phyloP scores from a whole-genome alignment of 2,888 invertebrate species.

The Caenorhabditis macrosperma region DNA sequence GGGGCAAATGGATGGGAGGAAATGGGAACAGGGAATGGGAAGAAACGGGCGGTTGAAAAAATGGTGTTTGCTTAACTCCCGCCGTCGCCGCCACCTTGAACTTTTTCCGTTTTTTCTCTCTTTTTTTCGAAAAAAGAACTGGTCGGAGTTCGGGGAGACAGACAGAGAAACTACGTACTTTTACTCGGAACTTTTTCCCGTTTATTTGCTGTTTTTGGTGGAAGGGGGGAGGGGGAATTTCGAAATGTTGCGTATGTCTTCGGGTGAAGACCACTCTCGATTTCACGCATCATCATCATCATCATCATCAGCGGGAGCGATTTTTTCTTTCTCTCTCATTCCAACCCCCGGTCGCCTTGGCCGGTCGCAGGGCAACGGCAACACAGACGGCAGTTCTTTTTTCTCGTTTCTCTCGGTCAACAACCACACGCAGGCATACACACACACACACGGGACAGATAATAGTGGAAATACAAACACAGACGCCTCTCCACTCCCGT shows the following conservation, averaged over 20 bases:
- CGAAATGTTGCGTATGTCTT: slow-evolving; percentile 56
- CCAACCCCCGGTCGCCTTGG: background rate
- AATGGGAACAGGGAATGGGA: background rate
- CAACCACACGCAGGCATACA: slow-evolving; percentile 38
- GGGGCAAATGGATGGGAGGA: background rate
- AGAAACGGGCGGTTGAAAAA: background rate
- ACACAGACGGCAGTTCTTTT: slow-evolving; percentile 32
- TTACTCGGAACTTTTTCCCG: too few relatives aligned
- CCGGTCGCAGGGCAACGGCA: slow-evolving; percentile 29
- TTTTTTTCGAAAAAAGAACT: background rate
- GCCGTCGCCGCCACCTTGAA: background rate
- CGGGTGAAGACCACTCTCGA: background rate
- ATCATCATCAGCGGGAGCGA: background rate
- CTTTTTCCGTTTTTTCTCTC: too few relatives aligned
- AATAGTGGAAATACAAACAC: slow-evolving; percentile 49
- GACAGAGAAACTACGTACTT: too few relatives aligned
- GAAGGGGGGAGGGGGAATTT: slow-evolving; percentile 3
- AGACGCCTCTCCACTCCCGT: slow-evolving; percentile 17
- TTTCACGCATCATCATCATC: background rate
- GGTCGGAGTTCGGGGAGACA: background rate
- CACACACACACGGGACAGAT: slow-evolving; percentile 22
- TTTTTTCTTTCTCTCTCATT: slow-evolving; percentile 3
- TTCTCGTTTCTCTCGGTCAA: slow-evolving; percentile 35
- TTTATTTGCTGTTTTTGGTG: too few relatives aligned
- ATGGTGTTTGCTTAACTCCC: background rate